Conservation (phyloP, 2,113 vertebrate species). For the Zingel zingel region DNA sequence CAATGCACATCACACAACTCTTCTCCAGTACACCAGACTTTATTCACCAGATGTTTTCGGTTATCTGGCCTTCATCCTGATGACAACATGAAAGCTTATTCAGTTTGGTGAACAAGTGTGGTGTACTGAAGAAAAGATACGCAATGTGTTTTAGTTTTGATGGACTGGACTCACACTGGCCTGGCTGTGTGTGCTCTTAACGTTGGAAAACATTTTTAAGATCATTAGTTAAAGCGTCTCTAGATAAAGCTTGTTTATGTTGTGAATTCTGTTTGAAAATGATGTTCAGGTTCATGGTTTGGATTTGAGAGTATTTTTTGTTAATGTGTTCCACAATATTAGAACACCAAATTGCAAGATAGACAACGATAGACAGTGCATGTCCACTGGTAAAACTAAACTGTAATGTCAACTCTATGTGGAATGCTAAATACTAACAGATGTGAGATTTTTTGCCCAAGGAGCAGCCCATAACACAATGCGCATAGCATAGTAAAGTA, state of each 20-base stretch:
- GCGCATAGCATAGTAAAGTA: constrained; percentile 45
- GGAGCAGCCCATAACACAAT: constrained; percentile 52
- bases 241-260: background rate
- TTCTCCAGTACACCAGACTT: background rate
- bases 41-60: background rate
- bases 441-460: constrained; percentile 38
- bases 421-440: constrained; percentile 63
- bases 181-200: background rate
- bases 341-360: constrained; percentile 31
- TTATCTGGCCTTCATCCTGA: background rate
- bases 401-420: constrained; percentile 38
- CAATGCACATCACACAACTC: background rate
- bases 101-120: background rate
- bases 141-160: background rate
- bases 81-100: background rate
- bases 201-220: constrained; percentile 13
- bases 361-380: constrained; percentile 25
- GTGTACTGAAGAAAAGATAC: constrained; percentile 9
- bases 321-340: constrained; percentile 27
- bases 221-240: background rate
- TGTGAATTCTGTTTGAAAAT: constrained; percentile 16
- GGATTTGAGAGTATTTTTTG: constrained; percentile 26
- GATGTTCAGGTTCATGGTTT: constrained; percentile 19
- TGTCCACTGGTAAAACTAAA: constrained; percentile 43
- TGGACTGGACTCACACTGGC: background rate